Percentiles rank a stretch among this genome's conserved stretches.
Evolutionary conservation across 1,140 invertebrate species (phyloP).

Genomic region (Procambarus clarkii): DNA sequence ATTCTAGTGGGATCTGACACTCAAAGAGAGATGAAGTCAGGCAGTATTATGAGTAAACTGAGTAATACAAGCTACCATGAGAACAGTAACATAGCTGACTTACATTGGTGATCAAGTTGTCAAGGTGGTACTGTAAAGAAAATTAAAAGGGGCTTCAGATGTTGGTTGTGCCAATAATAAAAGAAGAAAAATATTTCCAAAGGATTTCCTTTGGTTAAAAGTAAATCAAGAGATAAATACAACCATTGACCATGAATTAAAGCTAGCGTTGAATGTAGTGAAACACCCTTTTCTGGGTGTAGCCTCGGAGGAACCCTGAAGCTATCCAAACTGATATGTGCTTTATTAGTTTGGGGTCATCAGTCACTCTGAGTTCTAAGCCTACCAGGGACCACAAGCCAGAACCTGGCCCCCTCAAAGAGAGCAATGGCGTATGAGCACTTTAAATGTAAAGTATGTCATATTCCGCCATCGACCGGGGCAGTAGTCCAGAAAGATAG

Average conservation of each 20-base stretch:
- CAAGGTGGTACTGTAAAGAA: constrained; percentile 60
- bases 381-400: background rate
- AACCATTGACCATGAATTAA: background rate
- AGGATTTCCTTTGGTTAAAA: background rate
- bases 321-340: no score
- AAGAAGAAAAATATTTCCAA: background rate
- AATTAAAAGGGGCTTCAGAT: constrained; percentile 31
- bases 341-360: no score
- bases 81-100: constrained; percentile 22
- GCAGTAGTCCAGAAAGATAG: no score
- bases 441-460: no score
- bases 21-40: background rate
- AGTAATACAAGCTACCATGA: constrained; percentile 16
- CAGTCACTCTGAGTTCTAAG: background rate
- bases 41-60: background rate
- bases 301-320: no score
- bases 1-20: no score
- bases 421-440: no score
- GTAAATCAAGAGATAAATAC: background rate
- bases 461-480: no score
- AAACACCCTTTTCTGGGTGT: no score
- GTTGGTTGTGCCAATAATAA: background rate
- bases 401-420: no score
- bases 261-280: no score
- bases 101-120: constrained; percentile 64